Evolutionary conservation across 1,140 invertebrate genomes (phyloP), one percentile per base, ranked within the genome.

Genomic region (Heliothis subflexa): DNA sequence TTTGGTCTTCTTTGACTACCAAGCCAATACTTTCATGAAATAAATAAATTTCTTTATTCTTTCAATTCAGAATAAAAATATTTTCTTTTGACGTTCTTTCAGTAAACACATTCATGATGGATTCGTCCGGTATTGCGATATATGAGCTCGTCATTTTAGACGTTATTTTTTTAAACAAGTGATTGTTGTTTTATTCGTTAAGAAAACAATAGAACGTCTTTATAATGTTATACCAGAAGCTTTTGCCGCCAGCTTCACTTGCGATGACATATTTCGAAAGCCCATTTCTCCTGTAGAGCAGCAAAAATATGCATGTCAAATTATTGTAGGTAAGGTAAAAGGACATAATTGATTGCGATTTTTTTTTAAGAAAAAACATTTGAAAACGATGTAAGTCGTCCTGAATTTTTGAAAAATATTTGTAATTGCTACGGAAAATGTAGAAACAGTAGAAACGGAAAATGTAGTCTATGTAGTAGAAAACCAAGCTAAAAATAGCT

Each of bases 81-180:
- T 86, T 83, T 82, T 80, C 77, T 54, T 33, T 71, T 77, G 54
- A 74, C 75, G 76, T 71, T 5, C 14, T 61, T 79, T 79, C 61
- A 57, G 59, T 85, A 85, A 87, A 87, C 82, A 87, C 72, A 79
- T 76, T 77, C 62, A 76, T 66, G 81, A 80, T 83, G 73, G 72
- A 81, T 76, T 55, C 21, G 18, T 61, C 33, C 16, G 47, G 50
- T 45, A 64, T 64, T 16, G 47, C 71, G 55, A 50, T 59, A 61
- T 74, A 16, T 55, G 33, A 40, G 11, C n/a, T 70, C 64, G 50
- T 16, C 25, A 73, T 57, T 14, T 40, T 11, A 25, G 28, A 21
- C 28, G 28, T 40, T 66, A 1, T 47, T 66, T 47, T 66, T 18
- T 66, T 9, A 10, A 47, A 12, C 18, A 5, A 25, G 16, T 25